Evolutionary conservation across 2,888 invertebrate genomes (phyloP).

Genomic region (Antitype chi): DNA sequence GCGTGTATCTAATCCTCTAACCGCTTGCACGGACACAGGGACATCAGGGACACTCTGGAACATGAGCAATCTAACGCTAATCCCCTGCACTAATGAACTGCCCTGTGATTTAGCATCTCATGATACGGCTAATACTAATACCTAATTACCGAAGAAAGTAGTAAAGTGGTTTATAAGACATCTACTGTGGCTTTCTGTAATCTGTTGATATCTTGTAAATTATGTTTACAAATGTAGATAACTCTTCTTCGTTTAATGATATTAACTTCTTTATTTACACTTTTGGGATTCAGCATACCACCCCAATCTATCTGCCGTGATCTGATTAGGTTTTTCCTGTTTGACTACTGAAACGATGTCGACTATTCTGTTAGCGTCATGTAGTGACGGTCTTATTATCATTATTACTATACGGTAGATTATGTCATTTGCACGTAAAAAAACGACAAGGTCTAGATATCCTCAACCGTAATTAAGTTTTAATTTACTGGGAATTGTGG

Average conservation of each 20-base stretch:
- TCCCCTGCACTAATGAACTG: constrained; percentile 50
- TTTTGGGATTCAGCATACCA: no score
- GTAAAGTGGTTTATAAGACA: constrained; percentile 26
- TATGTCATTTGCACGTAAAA: no score
- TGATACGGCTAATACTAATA: constrained; percentile 46
- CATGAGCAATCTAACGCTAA: constrained; percentile 47
- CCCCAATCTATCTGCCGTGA: not conserved
- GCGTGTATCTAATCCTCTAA: constrained; percentile 25
- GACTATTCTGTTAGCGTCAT: no score
- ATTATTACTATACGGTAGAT: no score
- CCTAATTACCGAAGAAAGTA: constrained; percentile 60
- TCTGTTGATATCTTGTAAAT: constrained; percentile 2
- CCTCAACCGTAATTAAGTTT: no score
- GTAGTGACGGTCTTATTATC: no score
- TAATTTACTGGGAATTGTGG: no score
- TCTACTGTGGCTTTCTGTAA: constrained; percentile 36
- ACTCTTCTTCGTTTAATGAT: not conserved
- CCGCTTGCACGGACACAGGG: not conserved
- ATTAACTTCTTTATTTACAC: not conserved
- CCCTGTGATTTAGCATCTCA: constrained; percentile 48
- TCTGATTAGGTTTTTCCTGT: not conserved
- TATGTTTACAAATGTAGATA: constrained; percentile 21
- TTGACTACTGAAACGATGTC: no score
- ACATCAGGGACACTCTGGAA: constrained; percentile 39
- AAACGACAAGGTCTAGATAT: no score